Base-by-base conservation (phyloP, 2,113 vertebrate genomes). In the Symphodus melops region DNA sequence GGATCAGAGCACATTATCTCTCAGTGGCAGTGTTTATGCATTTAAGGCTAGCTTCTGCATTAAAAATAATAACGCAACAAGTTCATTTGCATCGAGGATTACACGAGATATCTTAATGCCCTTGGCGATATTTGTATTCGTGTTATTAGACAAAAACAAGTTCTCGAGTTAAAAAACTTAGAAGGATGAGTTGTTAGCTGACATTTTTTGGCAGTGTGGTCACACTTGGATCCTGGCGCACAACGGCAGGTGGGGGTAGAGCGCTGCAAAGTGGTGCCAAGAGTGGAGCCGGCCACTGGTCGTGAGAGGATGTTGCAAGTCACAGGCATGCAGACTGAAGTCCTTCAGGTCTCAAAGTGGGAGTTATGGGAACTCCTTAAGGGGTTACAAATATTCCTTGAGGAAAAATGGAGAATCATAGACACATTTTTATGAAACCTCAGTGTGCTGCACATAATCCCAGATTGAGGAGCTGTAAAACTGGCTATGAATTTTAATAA, bases 181-280 rank as follows among this genome's bases (percentile, higher is more conserved):
- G 57, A 12, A 16, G 14, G 21, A 25, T 1, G 59, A 60, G 72
- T 78, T 62, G 59, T 55, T 59, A 12, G 59, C 37, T 52, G 49
- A 19, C 17, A 11, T 39, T 59, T 55, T 81, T 74, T 66, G 57
- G 57, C 77, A 70, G 82, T 5, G 57, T 55, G 69, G 68, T 13
- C 82, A 69, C 65, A 17, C 59, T 76, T 56, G 75, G 28, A 80
- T 90, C 69, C 83, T 80, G 66, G 66, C 82, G 74, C 64, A 63
- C 79, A 82, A 93, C 94, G 83, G 91, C 92, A 95, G 94, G 92
- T 92, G 94, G 94, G 86, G 92, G 91, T 93, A 95, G 92, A 94
- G 93, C 68, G 92, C 93, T 87, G 84, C 68, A 77, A 68, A 92
- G 87, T 83, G 73, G 51, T 68, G 85, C 79, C 74, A 58, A 71